Percentiles rank a stretch among this genome's conserved stretches.
Evolutionary conservation across 2,113 vertebrate genomes (phyloP).

Genomic region (Halichoerus grypus): DNA sequence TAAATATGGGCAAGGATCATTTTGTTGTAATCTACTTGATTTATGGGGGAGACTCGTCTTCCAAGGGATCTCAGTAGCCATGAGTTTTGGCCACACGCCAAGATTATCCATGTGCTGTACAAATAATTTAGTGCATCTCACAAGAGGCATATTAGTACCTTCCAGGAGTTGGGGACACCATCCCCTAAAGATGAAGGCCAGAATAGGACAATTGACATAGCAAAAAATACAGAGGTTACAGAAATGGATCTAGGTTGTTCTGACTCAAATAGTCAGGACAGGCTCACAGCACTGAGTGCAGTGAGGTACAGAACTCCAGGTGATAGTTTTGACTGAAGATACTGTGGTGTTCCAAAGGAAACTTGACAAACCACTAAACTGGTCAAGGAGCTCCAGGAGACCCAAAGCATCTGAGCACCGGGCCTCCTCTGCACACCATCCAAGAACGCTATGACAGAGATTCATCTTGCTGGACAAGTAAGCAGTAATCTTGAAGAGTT

Average conservation of each 20-base stretch:
- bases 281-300: conserved; percentile 84
- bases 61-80: conserved; percentile 90
- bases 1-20: conserved; percentile 94
- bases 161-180: conserved; percentile 86
- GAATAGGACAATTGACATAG: conserved; percentile 56
- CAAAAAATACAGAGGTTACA: conserved; percentile 82
- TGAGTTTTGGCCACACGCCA: conserved; percentile 91
- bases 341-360: conserved; percentile 92
- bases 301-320: conserved; percentile 84
- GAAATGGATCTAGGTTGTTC: conserved; percentile 78
- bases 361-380: conserved; percentile 93
- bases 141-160: conserved; percentile 91
- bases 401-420: conserved; percentile 94
- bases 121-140: conserved; percentile 93
- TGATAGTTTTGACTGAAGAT: conserved; percentile 89
- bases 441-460: conserved; percentile 91
- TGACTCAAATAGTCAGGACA: conserved; percentile 71
- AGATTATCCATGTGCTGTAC: conserved; percentile 90
- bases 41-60: conserved; percentile 90
- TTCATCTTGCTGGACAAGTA: conserved; percentile 93
- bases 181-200: conserved; percentile 75
- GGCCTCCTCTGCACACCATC: conserved; percentile 93
- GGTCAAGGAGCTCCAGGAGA: conserved; percentile 92
- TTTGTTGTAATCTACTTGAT: conserved; percentile 93
- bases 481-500: conserved; percentile 91